A percentile compares a stretch with the other conserved stretches of the same genome.
These are phyloP conservation scores for Drosophila kohkoa DNA, from an alignment of 1,140 invertebrate species.

Conservation along the genomic window DNA sequence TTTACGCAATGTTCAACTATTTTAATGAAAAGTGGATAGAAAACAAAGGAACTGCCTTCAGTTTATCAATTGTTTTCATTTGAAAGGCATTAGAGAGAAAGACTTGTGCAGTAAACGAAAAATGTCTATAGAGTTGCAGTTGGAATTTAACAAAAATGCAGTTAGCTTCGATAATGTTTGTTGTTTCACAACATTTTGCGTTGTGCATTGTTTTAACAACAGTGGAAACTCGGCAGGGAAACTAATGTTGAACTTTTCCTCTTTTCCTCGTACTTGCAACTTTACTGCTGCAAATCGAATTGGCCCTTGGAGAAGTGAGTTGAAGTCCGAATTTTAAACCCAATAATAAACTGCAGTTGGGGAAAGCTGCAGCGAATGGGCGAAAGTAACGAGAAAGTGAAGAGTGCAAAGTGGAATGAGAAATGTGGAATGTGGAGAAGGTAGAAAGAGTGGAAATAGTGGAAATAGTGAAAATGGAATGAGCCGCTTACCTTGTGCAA, in stretches of 20 bases:
- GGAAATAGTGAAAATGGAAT: background rate
- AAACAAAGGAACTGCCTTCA: background rate
- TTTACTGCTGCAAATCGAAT: constrained; percentile 7
- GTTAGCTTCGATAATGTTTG: background rate
- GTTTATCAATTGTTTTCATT: constrained; percentile 3
- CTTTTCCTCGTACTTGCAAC: constrained; percentile 9
- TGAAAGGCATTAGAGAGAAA: background rate
- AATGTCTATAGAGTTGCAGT: background rate
- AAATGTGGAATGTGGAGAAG: background rate
- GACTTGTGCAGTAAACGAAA: background rate
- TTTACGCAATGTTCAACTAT: background rate
- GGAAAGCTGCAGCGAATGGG: constrained; percentile 9
- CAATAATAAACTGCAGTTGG: constrained; percentile 27
- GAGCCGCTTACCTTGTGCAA: constrained; percentile 68
- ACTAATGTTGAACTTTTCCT: constrained; percentile 25
- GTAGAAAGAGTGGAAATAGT: too few relatives aligned
- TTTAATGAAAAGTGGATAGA: too few relatives aligned
- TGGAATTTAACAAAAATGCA: constrained; percentile 11
- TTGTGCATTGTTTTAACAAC: constrained; percentile 22
- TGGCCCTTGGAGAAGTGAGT: constrained; percentile 7
- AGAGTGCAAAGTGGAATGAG: constrained; percentile 3
- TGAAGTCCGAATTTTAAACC: constrained; percentile 29
- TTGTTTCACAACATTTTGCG: constrained; percentile 9
- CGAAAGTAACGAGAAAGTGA: constrained; percentile 2
- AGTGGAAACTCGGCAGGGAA: background rate